Evolutionary conservation across 1,140 invertebrate genomes (phyloP).

Genomic region (Pseudomyrmex dendroicus): DNA sequence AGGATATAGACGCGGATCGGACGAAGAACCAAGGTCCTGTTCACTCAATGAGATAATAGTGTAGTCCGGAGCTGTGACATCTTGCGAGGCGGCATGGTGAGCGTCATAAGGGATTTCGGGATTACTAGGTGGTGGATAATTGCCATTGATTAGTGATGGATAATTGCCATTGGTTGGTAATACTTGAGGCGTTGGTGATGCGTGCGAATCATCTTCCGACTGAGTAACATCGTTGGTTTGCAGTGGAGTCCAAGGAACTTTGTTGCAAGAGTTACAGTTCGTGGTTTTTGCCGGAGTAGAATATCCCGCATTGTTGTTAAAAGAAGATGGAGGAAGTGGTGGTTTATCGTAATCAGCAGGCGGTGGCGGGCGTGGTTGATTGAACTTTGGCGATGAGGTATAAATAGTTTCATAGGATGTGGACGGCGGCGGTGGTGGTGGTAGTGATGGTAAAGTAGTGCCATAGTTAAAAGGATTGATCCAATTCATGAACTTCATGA

Average conservation of each 20-base stretch:
- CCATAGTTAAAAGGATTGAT: slow-evolving; percentile 77
- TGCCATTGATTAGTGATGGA: neutral
- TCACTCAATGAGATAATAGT: neutral
- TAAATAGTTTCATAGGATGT: slow-evolving; percentile 1
- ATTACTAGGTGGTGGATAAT: slow-evolving; percentile 34
- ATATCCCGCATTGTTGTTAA: slow-evolving; percentile 40
- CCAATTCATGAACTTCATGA: slow-evolving; percentile 78
- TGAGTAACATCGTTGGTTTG: slow-evolving; percentile 33
- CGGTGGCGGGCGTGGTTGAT: slow-evolving; percentile 11
- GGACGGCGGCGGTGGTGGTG: slow-evolving; percentile 4
- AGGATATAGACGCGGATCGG: slow-evolving; percentile 72
- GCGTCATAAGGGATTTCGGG: slow-evolving; percentile 17
- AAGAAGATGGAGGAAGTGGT: neutral
- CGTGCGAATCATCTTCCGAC: neutral
- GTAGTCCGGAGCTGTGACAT: slow-evolving; percentile 67
- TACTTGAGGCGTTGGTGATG: neutral
- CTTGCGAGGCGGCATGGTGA: slow-evolving; percentile 66
- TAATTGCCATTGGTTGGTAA: neutral
- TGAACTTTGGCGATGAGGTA: neutral
- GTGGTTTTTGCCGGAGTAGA: slow-evolving; percentile 68
- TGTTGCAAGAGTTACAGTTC: slow-evolving; percentile 90
- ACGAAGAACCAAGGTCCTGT: slow-evolving; percentile 46
- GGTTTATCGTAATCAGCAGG: slow-evolving; percentile 8
- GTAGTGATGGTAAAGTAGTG: slow-evolving; percentile 1
- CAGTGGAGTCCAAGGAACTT: slow-evolving; percentile 91